Evolutionary conservation across 1,140 invertebrate genomes (phyloP), one percentile per base, ranked within the genome.

Genomic region (Dermatophagoides farinae): DNA sequence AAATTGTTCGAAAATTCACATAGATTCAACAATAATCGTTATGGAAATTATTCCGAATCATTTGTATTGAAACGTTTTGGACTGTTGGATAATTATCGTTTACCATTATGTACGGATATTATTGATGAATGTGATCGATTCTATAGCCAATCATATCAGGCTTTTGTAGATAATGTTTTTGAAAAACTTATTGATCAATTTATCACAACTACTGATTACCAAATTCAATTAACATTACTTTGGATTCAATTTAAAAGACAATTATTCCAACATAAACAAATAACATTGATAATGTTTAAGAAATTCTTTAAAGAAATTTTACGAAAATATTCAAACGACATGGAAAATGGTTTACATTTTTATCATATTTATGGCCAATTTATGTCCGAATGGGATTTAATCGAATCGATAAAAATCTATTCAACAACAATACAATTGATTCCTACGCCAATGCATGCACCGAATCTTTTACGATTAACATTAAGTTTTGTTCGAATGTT

Each of bases 291-390:
- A 50, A 37, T 18, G 18, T 38, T 60, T n/a, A 47, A 25, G 16
- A 50, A 50, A 37, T 60, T 60, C 50, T 11, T 60, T 1, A 60
- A 60, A 50, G 44, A 64, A 57, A 47, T 75, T 20, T 64, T 76
- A 16, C 71, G 72, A 63, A 67, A 75, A 60, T 69, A 60, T 50
- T 37, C 65, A 54, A 70, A 68, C 22, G 69, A 70, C 44, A 46
- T 64, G 18, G 64, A 65, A 18, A 72, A 72, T 37, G 71, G 71
- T 23, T 57, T 64, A 51, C 68, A 69, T 51, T 67, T 74, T 23
- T 66, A 72, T 53, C 67, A 71, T 11, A 71, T 68, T 23, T 70
- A 71, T 4, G 54, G 75, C 37, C 23, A 47, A 25, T 52, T 60
- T 11, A 60, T 60, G 58, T 22, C 38, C 37, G 31, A 57, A 25